Evolutionary conservation across 2,888 invertebrate species (phyloP).

Genomic region (Tridacna crocea): DNA sequence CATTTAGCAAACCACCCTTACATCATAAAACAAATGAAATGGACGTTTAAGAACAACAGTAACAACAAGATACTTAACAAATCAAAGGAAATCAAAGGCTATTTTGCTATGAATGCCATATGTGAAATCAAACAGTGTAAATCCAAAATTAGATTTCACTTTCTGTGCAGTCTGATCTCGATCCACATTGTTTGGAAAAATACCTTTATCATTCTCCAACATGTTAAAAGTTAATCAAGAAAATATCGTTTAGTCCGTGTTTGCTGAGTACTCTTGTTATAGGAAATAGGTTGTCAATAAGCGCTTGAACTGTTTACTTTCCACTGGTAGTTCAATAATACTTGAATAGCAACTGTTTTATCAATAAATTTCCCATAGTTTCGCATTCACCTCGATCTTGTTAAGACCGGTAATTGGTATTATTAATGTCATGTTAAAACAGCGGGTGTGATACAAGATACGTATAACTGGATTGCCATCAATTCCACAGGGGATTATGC

Average conservation of each 20-base stretch:
- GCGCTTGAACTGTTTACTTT: constrained; percentile 46
- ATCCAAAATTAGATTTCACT: no score
- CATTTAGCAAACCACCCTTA: constrained; percentile 38
- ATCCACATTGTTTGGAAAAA: not conserved
- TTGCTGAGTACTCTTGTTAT: constrained; percentile 24
- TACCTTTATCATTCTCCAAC: not conserved
- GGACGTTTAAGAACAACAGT: no score
- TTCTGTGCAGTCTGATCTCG: no score
- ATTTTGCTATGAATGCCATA: no score
- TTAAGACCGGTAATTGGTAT: constrained; percentile 43
- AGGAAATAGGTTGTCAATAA: constrained; percentile 32
- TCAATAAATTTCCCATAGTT: constrained; percentile 40
- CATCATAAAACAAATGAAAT: constrained; percentile 4
- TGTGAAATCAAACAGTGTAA: no score
- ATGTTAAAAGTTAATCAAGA: constrained; percentile 12
- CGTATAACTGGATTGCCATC: no score
- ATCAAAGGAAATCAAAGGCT: no score
- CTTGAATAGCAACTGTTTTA: constrained; percentile 32
- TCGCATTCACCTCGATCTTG: constrained; percentile 33
- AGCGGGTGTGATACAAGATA: not conserved
- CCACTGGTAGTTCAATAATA: constrained; percentile 42
- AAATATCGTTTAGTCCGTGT: constrained; percentile 22
- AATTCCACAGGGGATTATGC: no score
- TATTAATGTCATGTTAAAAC: constrained; percentile 18
- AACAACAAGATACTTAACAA: no score